Base-by-base conservation (phyloP, 2,797 vertebrate genomes). In the Cichlasoma orientale region DNA sequence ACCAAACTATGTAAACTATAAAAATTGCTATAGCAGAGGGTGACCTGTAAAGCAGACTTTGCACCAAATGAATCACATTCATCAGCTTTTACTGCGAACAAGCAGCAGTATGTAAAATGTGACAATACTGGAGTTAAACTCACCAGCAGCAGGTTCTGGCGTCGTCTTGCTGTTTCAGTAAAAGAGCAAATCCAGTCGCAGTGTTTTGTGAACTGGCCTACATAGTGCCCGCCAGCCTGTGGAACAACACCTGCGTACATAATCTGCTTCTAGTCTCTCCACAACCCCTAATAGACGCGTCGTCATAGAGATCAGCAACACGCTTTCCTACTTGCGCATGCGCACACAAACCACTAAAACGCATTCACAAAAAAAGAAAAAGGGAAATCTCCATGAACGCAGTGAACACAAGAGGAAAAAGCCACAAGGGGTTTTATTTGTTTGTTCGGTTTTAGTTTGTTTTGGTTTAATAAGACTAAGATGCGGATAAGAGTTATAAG, bases 261-360 rank as follows among this genome's bases (percentile, higher is more conserved):
- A 95, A 95, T 94, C 94, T 92, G 83, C 83, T 82, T 63, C 82
- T 11, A 50, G 66, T 79, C 82, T 33, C 63, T 82, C 82, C 77
- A 6, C 81, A 70, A 82, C 38, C 79, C 6, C 80, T 94, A 93
- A 79, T 78, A 87, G 84, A 23, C 6, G 68, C 61, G 94, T 96
- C 92, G 92, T 57, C 93, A 95, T 95, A 73, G 95, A 92, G 92
- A 96, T 90, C 59, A 4, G 92, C 90, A 95, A 96, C 94, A 95
- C 85, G 87, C 85, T 86, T 85, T 80, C 85, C 72, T 21, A 66
- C 74, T 2, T 44, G 89, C 91, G 90, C 95, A 93, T 92, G 94
- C 93, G 94, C 86, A 18, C 18, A 25, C 8, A 9, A 12, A 5
- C 19, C 1, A 41, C 0, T 33, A 16, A 16, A 4, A 52, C 61